A percentile compares a stretch with the other conserved stretches of the same genome.
Conservation (phyloP, 53 echinoderm and acorn worm genomes). For the Mesocentrotus franciscanus region DNA sequence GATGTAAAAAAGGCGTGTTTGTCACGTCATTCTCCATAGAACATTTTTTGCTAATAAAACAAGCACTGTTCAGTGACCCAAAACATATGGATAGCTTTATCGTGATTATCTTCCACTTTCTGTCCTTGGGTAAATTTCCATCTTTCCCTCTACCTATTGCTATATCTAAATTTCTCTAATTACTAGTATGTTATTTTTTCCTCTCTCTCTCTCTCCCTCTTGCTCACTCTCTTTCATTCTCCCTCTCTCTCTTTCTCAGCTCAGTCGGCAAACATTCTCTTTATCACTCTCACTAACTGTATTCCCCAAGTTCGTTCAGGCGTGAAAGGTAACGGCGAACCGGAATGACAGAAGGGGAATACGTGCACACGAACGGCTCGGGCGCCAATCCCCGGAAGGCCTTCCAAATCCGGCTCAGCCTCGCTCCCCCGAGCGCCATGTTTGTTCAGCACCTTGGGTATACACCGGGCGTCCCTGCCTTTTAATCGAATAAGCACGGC, state of each 20-base stretch:
- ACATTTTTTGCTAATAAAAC: too few relatives aligned
- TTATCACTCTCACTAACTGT: conserved; percentile 35
- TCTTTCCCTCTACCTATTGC: not conserved
- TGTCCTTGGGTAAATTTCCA: not conserved
- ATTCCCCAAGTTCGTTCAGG: conserved; percentile 4
- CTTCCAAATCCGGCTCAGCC: conserved; percentile 39
- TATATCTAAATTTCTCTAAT: not conserved
- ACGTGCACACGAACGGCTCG: not conserved
- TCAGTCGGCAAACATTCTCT: not conserved
- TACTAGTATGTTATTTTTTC: not conserved
- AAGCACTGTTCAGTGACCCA: too few relatives aligned
- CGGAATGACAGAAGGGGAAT: conserved; percentile 1
- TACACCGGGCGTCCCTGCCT: conserved; percentile 37
- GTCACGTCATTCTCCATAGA: too few relatives aligned
- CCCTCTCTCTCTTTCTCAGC: not conserved
- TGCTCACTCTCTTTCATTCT: not conserved
- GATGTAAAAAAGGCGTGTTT: too few relatives aligned
- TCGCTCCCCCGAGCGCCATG: conserved; percentile 36
- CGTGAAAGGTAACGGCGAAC: conserved; percentile 23
- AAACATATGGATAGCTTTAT: too few relatives aligned
- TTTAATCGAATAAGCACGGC: conserved; percentile 53
- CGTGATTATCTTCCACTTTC: not conserved
- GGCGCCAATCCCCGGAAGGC: not conserved
- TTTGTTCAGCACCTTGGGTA: conserved; percentile 51
- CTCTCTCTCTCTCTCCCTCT: not conserved